Evolutionary conservation across 1,140 invertebrate genomes (phyloP), one percentile per base, ranked within the genome.

Genomic region (Drosophila ambigua): DNA sequence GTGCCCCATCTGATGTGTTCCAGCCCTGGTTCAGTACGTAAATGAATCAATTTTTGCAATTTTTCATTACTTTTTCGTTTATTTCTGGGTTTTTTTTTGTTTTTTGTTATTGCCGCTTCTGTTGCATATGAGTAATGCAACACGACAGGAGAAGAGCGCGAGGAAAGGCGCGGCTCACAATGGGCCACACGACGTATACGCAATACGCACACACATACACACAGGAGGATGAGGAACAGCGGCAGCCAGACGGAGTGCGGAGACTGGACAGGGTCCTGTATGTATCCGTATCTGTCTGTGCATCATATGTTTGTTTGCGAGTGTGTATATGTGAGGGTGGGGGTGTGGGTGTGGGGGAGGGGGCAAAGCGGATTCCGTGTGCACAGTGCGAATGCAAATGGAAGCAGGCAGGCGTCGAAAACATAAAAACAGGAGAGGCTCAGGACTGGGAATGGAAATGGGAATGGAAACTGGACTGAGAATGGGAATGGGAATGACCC

Each of bases 161-260:
- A 61, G 50, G 49, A 51, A 64, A 84, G 81, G 81, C 69, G 80
- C 77, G 72, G 72, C 81, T 77, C 81, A 77, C 81, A 80, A 85
- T 80, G 81, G 81, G 78, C 82, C 50, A 87, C 82, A 73, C 81
- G 73, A 64, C 77, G 81, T 87, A 85, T 87, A 85, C 81, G 81
- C 81, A 87, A 81, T 58, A 51, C 62, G 43, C 39, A 49, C 62
- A 45, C 39, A 49, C 54, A 62, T 23, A 54, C 50, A 67, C 39
- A 67, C 23, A 62, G n/a, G 15, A 35, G 31, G 16, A 13, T 63
- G 35, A 39, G 11, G 35, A 39, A 39, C 4, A 39, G 11, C 11
- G 11, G 35, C 4, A 39, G 35, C 9, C 35, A 49, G 41, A 41
- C 52, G 53, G 43, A 53, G 49, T 50, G 28, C 52, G 52, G 48